Conservation (phyloP, 2,888 invertebrate species). For the Buathra laborator region DNA sequence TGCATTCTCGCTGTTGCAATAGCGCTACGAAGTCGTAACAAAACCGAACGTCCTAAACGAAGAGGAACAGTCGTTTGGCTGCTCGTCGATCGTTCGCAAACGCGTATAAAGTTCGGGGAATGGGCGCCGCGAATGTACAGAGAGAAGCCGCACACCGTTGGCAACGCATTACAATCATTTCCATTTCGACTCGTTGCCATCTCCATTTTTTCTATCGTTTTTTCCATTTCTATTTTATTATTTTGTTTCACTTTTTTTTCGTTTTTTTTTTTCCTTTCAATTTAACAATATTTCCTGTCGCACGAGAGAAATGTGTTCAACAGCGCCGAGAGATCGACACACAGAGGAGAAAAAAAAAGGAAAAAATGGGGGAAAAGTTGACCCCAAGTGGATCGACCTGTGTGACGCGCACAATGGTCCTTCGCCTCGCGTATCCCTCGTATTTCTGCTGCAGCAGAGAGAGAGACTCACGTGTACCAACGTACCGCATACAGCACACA, state of each 20-base stretch:
- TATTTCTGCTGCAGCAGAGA: not conserved
- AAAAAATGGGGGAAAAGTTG: not conserved
- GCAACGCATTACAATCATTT: not conserved
- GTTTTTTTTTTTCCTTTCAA: not conserved
- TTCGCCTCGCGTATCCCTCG: not conserved
- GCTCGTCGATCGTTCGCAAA: too few species aligned
- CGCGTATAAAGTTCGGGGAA: too few species aligned
- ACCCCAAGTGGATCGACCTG: constrained; percentile 30
- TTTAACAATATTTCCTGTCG: constrained; percentile 15
- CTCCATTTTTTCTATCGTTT: not conserved
- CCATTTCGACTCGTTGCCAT: constrained; percentile 21
- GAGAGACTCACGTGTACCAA: not conserved
- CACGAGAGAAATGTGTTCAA: not conserved
- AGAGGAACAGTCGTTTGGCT: too few species aligned
- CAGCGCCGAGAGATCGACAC: not conserved
- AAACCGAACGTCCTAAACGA: not conserved
- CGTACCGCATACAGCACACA: not conserved
- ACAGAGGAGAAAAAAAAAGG: not conserved
- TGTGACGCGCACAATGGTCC: constrained; percentile 11
- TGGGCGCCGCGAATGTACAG: too few species aligned
- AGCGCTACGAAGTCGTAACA: not conserved
- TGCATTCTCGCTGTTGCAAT: not conserved
- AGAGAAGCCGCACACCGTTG: too few species aligned
- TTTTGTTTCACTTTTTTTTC: not conserved
- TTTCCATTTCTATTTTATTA: not conserved